Conservation (phyloP, 2,888 invertebrate genomes). For the Aleiodes leptofemur region DNA sequence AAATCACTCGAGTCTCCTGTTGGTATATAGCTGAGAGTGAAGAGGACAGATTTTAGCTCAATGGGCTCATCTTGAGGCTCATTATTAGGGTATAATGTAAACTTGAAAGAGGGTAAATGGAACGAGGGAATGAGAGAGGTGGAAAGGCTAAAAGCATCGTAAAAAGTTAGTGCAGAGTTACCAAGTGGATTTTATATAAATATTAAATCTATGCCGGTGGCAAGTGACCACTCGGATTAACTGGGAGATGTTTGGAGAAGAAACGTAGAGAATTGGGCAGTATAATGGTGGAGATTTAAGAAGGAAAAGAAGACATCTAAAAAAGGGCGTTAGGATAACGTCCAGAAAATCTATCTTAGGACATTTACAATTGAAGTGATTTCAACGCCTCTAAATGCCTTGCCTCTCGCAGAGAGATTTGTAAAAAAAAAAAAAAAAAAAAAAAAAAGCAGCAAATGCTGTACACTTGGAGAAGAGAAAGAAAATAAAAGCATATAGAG, state of each 20-base stretch:
- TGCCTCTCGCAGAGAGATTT: slow-evolving; percentile 1
- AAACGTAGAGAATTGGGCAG: slow-evolving; percentile 6
- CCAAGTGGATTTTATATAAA: slow-evolving; percentile 54
- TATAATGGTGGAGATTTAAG: slow-evolving; percentile 2
- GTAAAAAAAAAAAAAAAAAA: not conserved
- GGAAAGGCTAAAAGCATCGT: not conserved
- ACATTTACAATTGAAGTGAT: too few relatives aligned
- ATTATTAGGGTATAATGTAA: not conserved
- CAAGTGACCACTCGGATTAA: slow-evolving; percentile 33
- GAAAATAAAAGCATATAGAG: slow-evolving; percentile 10
- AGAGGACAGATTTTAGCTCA: too few relatives aligned
- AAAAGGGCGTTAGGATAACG: too few relatives aligned
- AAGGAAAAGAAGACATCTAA: slow-evolving; percentile 17
- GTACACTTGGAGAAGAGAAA: slow-evolving; percentile 22
- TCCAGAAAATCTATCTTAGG: too few relatives aligned
- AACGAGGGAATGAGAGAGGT: not conserved
- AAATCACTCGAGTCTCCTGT: not conserved
- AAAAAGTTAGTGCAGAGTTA: not conserved
- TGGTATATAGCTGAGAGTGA: not conserved
- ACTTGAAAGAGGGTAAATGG: slow-evolving; percentile 15
- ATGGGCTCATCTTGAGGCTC: too few relatives aligned
- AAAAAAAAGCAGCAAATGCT: not conserved
- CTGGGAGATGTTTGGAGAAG: not conserved
- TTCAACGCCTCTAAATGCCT: not conserved
- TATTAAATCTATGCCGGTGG: slow-evolving; percentile 61